Evolutionary conservation across 2,888 invertebrate species (phyloP), one percentile per base, ranked within the genome.

Genomic region (Branchinecta sandiegonensis): DNA sequence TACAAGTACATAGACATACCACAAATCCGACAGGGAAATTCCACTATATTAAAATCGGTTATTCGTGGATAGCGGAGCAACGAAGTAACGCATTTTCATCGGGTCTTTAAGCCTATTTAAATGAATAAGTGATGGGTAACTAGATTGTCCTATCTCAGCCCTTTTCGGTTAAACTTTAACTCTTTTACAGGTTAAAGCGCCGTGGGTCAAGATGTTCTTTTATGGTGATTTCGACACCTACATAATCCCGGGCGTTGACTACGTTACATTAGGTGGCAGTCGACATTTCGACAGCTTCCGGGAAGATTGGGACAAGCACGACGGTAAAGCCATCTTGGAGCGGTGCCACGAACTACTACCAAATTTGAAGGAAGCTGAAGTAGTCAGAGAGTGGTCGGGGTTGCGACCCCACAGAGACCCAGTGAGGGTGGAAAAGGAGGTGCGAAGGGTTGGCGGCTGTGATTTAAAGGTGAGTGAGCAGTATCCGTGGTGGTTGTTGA

Each of bases 131-230:
- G n/a, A n/a, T n/a, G n/a, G n/a, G n/a, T n/a, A n/a, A n/a, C n/a
- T n/a, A n/a, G n/a, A n/a, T n/a, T n/a, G n/a, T n/a, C n/a, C n/a
- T n/a, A n/a, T n/a, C n/a, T n/a, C n/a, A 23, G 23, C 23, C 23
- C 4, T 3, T 4, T 2, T 2, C 2, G 2, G 4, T 4, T 23
- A 4, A 23, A 2, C 23, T 23, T 23, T 37, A 5, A 37, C 37
- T 37, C 65, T 65, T 17, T 65, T 69, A 67, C 50, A 86, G 85
- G 84, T 87, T 1, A 82, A 83, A 69, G 94, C 93, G 1, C 92
- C 93, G 0, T 94, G 93, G 92, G 80, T 94, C 65, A 92, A 91
- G 78, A 86, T 85, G 10, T 92, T 90, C 68, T 89, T 89, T 75
- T 94, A 90, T 75, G 88, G 86, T 0, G 93, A 93, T 75, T 83